Percentiles rank a stretch among this genome's conserved stretches.
Evolutionary conservation across 2,888 invertebrate species (phyloP).

Genomic region (Eristalis arbustorum): DNA sequence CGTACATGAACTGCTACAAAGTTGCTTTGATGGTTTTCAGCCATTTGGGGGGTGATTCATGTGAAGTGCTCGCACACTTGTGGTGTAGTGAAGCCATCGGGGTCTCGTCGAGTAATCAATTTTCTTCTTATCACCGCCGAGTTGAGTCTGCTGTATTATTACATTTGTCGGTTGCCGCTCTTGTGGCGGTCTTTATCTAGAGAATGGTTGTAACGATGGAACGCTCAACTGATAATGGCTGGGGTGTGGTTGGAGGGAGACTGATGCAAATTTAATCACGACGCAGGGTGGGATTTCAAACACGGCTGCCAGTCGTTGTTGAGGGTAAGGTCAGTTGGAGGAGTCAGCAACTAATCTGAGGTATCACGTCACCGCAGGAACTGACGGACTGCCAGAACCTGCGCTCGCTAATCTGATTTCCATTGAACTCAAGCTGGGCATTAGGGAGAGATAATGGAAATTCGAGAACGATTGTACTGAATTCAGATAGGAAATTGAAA

Average conservation of each 20-base stretch:
- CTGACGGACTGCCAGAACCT: not conserved
- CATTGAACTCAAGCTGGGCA: no score
- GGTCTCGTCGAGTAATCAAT: conserved; percentile 9
- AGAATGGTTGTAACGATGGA: conserved; percentile 2
- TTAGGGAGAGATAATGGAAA: no score
- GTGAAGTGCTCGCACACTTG: not conserved
- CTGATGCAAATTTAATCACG: not conserved
- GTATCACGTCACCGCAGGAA: not conserved
- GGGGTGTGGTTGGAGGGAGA: conserved; percentile 5
- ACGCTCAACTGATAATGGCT: not conserved
- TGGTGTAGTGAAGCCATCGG: not conserved
- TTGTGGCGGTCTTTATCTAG: conserved; percentile 22
- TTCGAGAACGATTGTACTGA: no score
- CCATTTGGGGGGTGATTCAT: not conserved
- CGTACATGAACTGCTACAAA: not conserved
- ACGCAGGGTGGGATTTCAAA: not conserved
- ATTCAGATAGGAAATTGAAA: no score
- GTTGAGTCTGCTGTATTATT: conserved; percentile 4
- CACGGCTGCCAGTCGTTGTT: not conserved
- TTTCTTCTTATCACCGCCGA: conserved; percentile 19
- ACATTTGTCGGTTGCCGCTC: conserved; percentile 26
- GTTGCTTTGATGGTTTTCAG: not conserved
- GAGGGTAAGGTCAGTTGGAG: not conserved
- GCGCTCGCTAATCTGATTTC: no score
- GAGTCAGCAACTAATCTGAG: not conserved